A percentile compares a stretch with the other conserved stretches of the same genome.
Conservation (phyloP, 2,888 invertebrate species). For the Scaptomyza cyrtandrae region DNA sequence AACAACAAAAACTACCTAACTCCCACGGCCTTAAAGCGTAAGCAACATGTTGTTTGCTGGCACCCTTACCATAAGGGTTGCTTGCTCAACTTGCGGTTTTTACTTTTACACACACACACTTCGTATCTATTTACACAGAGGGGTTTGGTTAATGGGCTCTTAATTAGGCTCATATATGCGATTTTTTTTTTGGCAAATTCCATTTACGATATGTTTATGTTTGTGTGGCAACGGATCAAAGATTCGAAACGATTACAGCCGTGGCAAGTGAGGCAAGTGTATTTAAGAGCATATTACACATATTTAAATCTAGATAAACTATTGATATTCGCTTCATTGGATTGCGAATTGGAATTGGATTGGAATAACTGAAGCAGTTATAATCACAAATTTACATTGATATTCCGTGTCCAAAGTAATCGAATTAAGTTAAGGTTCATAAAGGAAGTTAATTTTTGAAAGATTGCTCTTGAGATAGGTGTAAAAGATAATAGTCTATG, state of each 20-base stretch:
- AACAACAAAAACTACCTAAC: not conserved
- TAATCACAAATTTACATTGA: not conserved
- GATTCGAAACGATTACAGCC: slow-evolving; percentile 35
- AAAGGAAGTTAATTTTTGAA: not conserved
- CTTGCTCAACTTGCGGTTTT: slow-evolving; percentile 69
- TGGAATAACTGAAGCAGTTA: not conserved
- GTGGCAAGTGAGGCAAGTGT: slow-evolving; percentile 35
- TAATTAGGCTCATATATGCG: slow-evolving; percentile 80
- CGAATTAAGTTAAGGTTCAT: not conserved
- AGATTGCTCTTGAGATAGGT: not conserved
- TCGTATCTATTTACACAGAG: slow-evolving; percentile 70
- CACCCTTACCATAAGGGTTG: slow-evolving; percentile 49
- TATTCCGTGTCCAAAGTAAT: not conserved
- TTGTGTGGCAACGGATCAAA: slow-evolving; percentile 1
- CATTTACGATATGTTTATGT: slow-evolving; percentile 48
- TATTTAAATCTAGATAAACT: slow-evolving; percentile 21
- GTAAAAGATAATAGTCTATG: not conserved
- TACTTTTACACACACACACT: slow-evolving; percentile 4
- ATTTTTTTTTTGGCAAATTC: slow-evolving; percentile 37
- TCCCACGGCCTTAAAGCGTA: not conserved
- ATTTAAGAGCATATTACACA: slow-evolving; percentile 1
- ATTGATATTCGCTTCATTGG: slow-evolving; percentile 39
- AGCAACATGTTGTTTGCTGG: slow-evolving; percentile 33
- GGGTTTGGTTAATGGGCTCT: slow-evolving; percentile 79
- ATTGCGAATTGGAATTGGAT: slow-evolving; percentile 6